Base-by-base conservation (phyloP, 2,797 vertebrate species). In the Antennarius maculatus region DNA sequence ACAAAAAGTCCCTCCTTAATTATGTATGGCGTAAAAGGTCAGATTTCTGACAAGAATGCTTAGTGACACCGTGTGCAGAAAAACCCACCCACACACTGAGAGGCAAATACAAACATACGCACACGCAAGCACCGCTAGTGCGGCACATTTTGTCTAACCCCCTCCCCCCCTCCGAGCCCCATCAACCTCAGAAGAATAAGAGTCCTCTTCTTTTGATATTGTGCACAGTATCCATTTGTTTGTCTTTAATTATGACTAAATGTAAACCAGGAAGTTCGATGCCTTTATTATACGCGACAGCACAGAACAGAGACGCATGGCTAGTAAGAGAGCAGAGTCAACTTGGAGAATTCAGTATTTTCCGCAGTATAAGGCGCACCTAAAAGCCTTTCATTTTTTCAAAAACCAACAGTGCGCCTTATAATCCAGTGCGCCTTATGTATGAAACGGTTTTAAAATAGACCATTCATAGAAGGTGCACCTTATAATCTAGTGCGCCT, bases 11-110 rank as follows among this genome's bases (percentile, higher is more conserved):
- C 83, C 85, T 83, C 86, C 92, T 93, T 93, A 92, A 94, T 94
- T 93, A 92, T 90, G 90, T 87, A 91, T 83, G 81, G 88, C 79
- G 83, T 78, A 88, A 93, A 93, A 94, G 93, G 93, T 94, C 92
- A 94, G 89, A 91, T 89, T 92, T 92, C 88, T 92, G 92, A 93
- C 88, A 90, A 92, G 88, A 92, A 92, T 91, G 89, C 92, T 93
- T 92, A 89, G 91, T 93, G 92, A 93, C 92, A 93, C 86, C 54
- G 76, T 78, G 81, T 52, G 71, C 80, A 86, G 68, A 84, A 76
- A 84, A 76, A 84, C 69, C 69, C 76, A 64, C 69, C 48, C 82
- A 85, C 81, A 52, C 51, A 59, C 54, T 16, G 27, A 81, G 72
- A 86, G 16, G 73, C 63, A 77, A 61, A 48, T 57, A 51, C 17